A percentile compares a stretch with the other conserved stretches of the same genome.
phyloP scores from a whole-genome alignment of 2,797 vertebrate species.

The Triplophysa bombifrons region DNA sequence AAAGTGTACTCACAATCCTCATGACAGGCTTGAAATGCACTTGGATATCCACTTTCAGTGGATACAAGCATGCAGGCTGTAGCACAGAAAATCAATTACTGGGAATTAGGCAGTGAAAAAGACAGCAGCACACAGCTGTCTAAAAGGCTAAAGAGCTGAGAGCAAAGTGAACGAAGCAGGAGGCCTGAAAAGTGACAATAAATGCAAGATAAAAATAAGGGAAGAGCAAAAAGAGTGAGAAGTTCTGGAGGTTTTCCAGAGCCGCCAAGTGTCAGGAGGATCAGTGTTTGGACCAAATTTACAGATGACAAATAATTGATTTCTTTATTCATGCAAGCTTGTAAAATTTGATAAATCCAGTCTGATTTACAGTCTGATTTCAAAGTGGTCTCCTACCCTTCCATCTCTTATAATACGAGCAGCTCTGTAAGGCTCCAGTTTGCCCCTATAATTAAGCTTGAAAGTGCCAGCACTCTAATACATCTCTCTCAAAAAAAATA shows the following conservation, averaged over 20 bases:
- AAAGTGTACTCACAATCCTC: neutral
- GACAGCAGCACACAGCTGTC: conserved; percentile 51
- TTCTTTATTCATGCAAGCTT: conserved; percentile 4
- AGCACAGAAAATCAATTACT: conserved; percentile 7
- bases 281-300: conserved; percentile 12
- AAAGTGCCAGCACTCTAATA: conserved; percentile 8
- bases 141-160: conserved; percentile 29
- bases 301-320: conserved; percentile 18
- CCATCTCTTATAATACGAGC: neutral
- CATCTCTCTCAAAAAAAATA: conserved; percentile 21
- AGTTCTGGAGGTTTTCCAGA: conserved; percentile 13
- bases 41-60: conserved; percentile 10
- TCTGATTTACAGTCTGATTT: neutral
- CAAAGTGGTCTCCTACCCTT: neutral
- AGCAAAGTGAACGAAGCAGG: conserved; percentile 20
- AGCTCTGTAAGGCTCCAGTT: neutral
- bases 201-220: conserved; percentile 4
- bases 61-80: conserved; percentile 4
- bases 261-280: conserved; percentile 1
- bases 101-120: conserved; percentile 3
- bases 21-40: conserved; percentile 11
- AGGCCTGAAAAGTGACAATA: conserved; percentile 22
- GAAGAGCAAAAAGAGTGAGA: neutral
- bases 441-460: neutral
- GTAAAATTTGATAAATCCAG: neutral